These are phyloP conservation scores for Nysson spinosus DNA, from an alignment of 2,888 invertebrate species.

Conservation along the genomic window DNA sequence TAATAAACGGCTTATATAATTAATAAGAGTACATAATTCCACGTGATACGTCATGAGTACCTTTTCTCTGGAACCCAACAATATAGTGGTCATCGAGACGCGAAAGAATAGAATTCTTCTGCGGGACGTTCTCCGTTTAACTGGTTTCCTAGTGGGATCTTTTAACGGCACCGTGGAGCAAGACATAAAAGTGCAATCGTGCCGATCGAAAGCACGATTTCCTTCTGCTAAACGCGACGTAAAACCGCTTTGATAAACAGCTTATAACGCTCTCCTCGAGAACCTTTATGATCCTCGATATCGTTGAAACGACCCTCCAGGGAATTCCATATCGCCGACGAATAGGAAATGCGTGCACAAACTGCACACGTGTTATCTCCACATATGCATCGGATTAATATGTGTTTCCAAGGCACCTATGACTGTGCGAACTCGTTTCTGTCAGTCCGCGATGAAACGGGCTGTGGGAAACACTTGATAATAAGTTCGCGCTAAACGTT, in stretches of 20 bases:
- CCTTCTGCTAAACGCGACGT: conserved; percentile 7
- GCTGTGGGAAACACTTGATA: conserved; percentile 36
- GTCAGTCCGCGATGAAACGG: background rate
- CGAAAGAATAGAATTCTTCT: too few species aligned
- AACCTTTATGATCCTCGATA: conserved; percentile 30
- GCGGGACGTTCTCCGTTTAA: conserved; percentile 1
- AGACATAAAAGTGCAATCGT: conserved; percentile 12
- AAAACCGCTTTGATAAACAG: conserved; percentile 30
- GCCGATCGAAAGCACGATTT: conserved; percentile 16
- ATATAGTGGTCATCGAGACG: too few species aligned
- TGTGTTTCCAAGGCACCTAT: background rate
- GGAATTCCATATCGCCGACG: conserved; percentile 13
- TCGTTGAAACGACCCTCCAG: conserved; percentile 14
- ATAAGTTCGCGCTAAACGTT: conserved; percentile 20
- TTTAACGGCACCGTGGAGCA: background rate
- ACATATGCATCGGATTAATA: too few species aligned
- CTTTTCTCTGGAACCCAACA: too few species aligned
- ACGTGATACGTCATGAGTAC: too few species aligned
- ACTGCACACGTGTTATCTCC: background rate
- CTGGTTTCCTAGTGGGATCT: background rate
- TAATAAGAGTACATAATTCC: too few species aligned
- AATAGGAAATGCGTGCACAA: conserved; percentile 23
- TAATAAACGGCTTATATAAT: too few species aligned
- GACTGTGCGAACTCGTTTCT: background rate
- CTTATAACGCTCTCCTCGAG: conserved; percentile 4